Percentiles rank a stretch among this genome's conserved stretches.
These are phyloP conservation scores for Drosophila pandora DNA, from an alignment of 1,140 invertebrate species.

Conservation along the genomic window DNA sequence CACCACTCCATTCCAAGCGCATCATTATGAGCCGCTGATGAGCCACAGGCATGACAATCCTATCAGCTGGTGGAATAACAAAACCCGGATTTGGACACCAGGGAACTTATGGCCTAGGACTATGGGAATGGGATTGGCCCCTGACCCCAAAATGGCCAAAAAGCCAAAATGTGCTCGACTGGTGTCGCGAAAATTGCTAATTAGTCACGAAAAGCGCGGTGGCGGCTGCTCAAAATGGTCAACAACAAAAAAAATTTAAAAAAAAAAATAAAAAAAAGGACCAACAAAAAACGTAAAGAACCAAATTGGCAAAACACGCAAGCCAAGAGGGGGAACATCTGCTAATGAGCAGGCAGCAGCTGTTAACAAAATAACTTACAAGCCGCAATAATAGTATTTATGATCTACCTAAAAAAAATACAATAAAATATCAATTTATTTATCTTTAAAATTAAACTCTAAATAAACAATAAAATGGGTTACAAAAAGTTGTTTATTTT, in stretches of 20 bases:
- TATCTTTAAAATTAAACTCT: too few species aligned
- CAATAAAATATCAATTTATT: too few species aligned
- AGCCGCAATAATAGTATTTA: background rate
- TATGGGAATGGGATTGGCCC: slow-evolving; percentile 18
- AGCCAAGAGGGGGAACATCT: slow-evolving; percentile 28
- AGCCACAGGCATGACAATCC: slow-evolving; percentile 63
- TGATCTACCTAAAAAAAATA: too few species aligned
- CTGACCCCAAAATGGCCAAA: slow-evolving; percentile 30
- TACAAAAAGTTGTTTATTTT: too few species aligned
- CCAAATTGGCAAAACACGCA: slow-evolving; percentile 59
- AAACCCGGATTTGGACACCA: background rate
- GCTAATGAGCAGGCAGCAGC: slow-evolving; percentile 44
- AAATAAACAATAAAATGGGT: too few species aligned
- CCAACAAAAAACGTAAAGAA: slow-evolving; percentile 26
- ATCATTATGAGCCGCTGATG: slow-evolving; percentile 47
- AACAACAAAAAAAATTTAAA: slow-evolving; percentile 19
- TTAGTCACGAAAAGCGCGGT: slow-evolving; percentile 68
- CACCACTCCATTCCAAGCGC: slow-evolving; percentile 5
- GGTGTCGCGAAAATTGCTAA: slow-evolving; percentile 69
- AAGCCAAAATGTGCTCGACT: slow-evolving; percentile 19
- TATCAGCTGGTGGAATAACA: slow-evolving; percentile 7
- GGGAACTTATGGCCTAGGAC: background rate
- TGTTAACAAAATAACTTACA: slow-evolving; percentile 6
- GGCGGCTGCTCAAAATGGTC: slow-evolving; percentile 58
- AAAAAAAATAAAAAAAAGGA: slow-evolving; percentile 8